Evolutionary conservation across 2,113 vertebrate species (phyloP).

Genomic region (Nothobranchius kuhntae): DNA sequence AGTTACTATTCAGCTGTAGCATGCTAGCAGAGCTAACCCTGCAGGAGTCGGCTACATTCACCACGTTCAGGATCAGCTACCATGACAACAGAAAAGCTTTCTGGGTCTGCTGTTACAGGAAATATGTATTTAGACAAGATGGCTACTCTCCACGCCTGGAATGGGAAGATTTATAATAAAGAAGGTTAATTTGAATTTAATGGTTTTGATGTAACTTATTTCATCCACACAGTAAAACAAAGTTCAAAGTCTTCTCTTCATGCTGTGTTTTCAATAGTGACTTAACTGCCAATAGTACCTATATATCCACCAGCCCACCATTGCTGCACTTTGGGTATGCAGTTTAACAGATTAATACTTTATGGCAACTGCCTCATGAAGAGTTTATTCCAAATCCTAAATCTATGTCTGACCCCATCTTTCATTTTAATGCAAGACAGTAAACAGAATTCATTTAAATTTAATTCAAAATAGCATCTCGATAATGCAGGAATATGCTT

Average conservation of each 20-base stretch:
- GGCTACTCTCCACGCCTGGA: neutral
- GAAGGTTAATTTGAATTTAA: too few species aligned
- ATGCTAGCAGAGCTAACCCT: neutral
- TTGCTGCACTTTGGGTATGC: constrained; percentile 16
- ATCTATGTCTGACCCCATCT: neutral
- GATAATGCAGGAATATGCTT: constrained; percentile 26
- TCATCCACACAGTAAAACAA: neutral
- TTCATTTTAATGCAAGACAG: neutral
- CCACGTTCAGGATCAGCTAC: too few species aligned
- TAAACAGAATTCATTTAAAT: neutral
- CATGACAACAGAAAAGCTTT: neutral
- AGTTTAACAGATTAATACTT: constrained; percentile 11
- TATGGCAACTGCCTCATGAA: neutral
- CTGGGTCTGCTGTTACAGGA: too few species aligned
- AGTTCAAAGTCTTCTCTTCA: neutral
- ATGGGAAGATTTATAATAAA: neutral
- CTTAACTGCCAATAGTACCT: neutral
- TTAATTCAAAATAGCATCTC: neutral
- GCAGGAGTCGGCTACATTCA: too few species aligned
- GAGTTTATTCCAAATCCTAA: neutral
- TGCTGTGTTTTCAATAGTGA: neutral
- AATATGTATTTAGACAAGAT: neutral
- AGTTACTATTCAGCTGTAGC: neutral
- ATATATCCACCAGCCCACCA: constrained; percentile 19
- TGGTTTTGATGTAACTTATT: neutral